phyloP scores from a whole-genome alignment of 2,888 invertebrate genomes.

The Drosophila paranaensis region DNA sequence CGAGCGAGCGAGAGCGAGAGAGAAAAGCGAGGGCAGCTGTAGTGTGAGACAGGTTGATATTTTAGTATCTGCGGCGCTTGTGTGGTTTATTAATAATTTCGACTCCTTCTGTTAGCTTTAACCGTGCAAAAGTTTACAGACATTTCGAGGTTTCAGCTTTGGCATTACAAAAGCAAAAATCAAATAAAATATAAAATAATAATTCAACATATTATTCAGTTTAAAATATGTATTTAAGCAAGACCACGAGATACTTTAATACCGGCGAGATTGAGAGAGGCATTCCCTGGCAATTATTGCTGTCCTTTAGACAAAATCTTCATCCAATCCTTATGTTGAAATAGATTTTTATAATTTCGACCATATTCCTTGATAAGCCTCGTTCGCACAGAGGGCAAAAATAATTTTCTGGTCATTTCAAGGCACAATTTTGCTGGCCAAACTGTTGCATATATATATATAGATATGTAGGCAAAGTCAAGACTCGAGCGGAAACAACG shows the following conservation, averaged over 20 bases:
- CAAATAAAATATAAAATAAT: neutral
- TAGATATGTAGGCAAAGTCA: slow-evolving; percentile 16
- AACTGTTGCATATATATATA: slow-evolving; percentile 25
- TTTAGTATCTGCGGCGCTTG: slow-evolving; percentile 29
- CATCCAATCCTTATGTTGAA: neutral
- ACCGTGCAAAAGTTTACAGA: slow-evolving; percentile 37
- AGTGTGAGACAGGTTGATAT: slow-evolving; percentile 38
- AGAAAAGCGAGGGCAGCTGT: neutral
- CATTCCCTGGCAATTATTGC: neutral
- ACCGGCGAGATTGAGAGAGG: neutral
- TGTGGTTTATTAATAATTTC: slow-evolving; percentile 75
- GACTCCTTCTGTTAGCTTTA: slow-evolving; percentile 41
- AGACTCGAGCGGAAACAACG: slow-evolving; percentile 29
- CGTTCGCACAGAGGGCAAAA: neutral
- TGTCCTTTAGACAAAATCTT: neutral
- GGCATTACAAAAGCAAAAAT: neutral
- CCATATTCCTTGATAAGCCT: slow-evolving; percentile 6
- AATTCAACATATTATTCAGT: neutral
- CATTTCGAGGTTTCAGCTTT: slow-evolving; percentile 17
- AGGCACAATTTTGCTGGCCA: slow-evolving; percentile 22
- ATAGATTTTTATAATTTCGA: slow-evolving; percentile 16
- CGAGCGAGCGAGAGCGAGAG: neutral
- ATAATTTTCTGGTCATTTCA: slow-evolving; percentile 46
- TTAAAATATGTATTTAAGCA: too few relatives aligned
- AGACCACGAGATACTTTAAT: neutral